Conservation (phyloP, 2,888 invertebrate species). For the Rotaria sp. region DNA sequence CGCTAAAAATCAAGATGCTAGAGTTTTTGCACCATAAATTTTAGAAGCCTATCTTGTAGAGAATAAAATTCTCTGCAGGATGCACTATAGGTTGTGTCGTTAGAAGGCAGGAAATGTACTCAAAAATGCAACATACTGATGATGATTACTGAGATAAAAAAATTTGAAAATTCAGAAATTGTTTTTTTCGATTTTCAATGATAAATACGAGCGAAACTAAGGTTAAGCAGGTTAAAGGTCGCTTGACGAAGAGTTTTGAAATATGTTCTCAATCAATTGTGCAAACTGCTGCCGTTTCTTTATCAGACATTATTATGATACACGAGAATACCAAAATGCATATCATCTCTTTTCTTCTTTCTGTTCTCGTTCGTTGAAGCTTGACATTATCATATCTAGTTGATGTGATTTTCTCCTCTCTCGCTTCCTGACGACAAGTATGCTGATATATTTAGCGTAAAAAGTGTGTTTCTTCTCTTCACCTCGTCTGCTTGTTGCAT, state of each 20-base stretch:
- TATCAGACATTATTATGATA: too few relatives aligned
- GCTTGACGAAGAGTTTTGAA: background rate
- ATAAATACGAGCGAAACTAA: background rate
- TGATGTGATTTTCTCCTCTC: too few relatives aligned
- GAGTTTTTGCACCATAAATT: background rate
- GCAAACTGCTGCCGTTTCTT: background rate
- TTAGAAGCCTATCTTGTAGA: background rate
- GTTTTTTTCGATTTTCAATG: background rate
- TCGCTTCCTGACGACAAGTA: too few relatives aligned
- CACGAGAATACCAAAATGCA: too few relatives aligned
- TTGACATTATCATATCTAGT: too few relatives aligned
- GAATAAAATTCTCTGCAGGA: background rate
- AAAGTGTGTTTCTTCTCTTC: too few relatives aligned
- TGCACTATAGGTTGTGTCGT: background rate
- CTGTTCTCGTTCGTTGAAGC: too few relatives aligned
- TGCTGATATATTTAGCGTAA: too few relatives aligned
- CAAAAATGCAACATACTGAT: background rate
- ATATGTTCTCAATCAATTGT: background rate
- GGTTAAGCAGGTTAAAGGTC: background rate
- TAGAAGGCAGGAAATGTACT: background rate
- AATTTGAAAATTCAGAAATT: background rate
- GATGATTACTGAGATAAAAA: background rate
- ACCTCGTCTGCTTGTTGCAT: too few relatives aligned
- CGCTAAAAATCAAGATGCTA: background rate
- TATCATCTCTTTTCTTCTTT: too few relatives aligned